Base-by-base conservation (phyloP, 2,113 vertebrate genomes). In the Aspiorhynchus laticeps region DNA sequence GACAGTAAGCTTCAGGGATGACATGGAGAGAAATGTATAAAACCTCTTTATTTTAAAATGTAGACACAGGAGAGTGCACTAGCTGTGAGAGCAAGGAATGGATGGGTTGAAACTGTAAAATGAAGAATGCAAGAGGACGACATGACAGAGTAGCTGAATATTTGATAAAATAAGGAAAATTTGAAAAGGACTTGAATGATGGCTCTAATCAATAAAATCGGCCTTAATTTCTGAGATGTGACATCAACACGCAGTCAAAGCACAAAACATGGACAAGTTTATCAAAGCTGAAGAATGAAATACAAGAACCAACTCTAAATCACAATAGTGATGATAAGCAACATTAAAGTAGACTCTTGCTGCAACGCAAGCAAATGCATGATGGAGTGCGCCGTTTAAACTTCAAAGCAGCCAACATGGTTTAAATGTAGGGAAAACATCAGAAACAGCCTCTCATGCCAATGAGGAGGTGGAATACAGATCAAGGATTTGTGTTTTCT, bases 11-110 rank as follows among this genome's bases (percentile, higher is more conserved):
- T 82, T 41, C 38, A 19, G 59, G 31, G 41, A 28, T 17, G 8
- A 46, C 80, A 67, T 65, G 38, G n/a, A 17, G 9, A 69, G 63
- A 83, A 83, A 69, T 36, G 28, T 48, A 31, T 15, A 21, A 71
- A 67, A 83, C 63, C n/a, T 83, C 63, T 83, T 83, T 69, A 69
- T 81, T 63, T 61, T 43, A 61, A 81, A 63, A 59, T 59, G 53
- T 31, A 59, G 51, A 53, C 28, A 59, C 31, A 63, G 79, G 24
- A 81, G 33, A 81, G 48, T 59, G 51, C 28, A 63, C n/a, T 51
- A 33, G 46, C 28, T 19, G 76, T 19, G n/a, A 19, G 43, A 28
- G 43, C 12, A 19, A 48, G 6, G 36, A 7, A 38, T 7, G n/a
- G 17, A 31, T 51, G 15, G 28, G 10, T 15, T 43, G 56, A 63